Base-by-base conservation (phyloP, 2,888 invertebrate species). In the Eutolmus rufibarbis region DNA sequence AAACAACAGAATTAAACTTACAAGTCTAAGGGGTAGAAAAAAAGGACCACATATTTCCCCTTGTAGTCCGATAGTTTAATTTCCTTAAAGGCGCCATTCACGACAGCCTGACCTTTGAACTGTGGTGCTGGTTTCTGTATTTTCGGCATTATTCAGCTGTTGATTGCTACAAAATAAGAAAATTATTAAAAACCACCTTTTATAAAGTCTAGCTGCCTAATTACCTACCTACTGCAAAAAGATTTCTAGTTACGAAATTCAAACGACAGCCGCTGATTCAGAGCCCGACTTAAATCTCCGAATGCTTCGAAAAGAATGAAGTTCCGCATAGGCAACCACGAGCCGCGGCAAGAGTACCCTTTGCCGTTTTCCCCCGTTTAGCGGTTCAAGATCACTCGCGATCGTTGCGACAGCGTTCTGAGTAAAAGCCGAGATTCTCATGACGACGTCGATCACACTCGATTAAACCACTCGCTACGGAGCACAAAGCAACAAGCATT, bases 21-120 rank as follows among this genome's bases (percentile, higher is more conserved):
- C 82, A 98, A 98, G 92, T 98, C 98, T 87, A 98, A 93, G 0
- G 98, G 98, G 91, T 98, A 98, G 92, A 98, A 98, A 93, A 98
- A 97, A 91, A 98, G 96, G 1, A 98, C 97, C 43, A 98, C 94
- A 92, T 98, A 98, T 95, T 98, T 98, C 90, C 97, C 97, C 90
- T 94, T 93, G 91, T 95, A 98, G 91, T 97, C 96, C 0, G 95
- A 93, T 19, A 97, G 92, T 89, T 96, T 96, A 16, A 97, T 92
- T 90, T 97, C 96, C 43, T 95, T 95, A 90, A 97, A 95, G 92
- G 97, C 96, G 89, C 97, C 96, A 91, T 97, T 95, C 1, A 96
- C 93, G n/a, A 97, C 96, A 40, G 97, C 97, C 23, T 97, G 97
- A 76, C 96, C 96, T 93, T 96, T 96, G 95, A 97, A 97, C 89